Evolutionary conservation across 2,797 vertebrate genomes (phyloP), one percentile per base, ranked within the genome.

Genomic region (Ptychadena robeensis): DNA sequence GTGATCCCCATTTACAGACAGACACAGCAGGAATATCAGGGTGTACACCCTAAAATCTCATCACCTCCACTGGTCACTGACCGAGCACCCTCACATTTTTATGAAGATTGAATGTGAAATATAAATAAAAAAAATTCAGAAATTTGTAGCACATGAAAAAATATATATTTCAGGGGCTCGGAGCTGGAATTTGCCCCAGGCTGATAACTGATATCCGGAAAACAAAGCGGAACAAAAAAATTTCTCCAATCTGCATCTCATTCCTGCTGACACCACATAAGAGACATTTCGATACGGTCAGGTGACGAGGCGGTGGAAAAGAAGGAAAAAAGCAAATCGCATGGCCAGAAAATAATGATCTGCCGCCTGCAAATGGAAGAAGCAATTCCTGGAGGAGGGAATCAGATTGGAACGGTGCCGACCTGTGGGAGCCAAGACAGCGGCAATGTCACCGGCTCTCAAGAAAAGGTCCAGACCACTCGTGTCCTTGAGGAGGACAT

Each of bases 401-500:
- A 38, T 73, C 70, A 67, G 37, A 67, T 57, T 35, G 38, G 59
- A 57, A 30, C 10, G 12, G 9, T 25, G 38, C 31, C 70, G 57
- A 57, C n/a, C 5, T 22, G 11, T 37, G 61, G 40, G 38, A 57
- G 63, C 18, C 30, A 28, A 31, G 71, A 12, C 25, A 35, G 15
- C 64, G 37, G 57, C 61, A 30, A 15, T 35, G 61, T 73, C 82
- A 79, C 40, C 12, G 18, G 32, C 40, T 35, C 40, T n/a, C n/a
- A 30, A 70, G 30, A 3, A 22, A 10, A 32, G 73, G 68, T 70
- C 61, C 71, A 37, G 9, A 40, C 32, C 7, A 44, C 59, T 63
- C 67, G 68, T 83, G 82, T 84, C 63, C 65, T 73, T 64, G 40
- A 75, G 79, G 67, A 77, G 77, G 82, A 84, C 77, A 74, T n/a